Evolutionary conservation across 2,888 invertebrate species (phyloP).

Genomic region (Operophtera brumata): DNA sequence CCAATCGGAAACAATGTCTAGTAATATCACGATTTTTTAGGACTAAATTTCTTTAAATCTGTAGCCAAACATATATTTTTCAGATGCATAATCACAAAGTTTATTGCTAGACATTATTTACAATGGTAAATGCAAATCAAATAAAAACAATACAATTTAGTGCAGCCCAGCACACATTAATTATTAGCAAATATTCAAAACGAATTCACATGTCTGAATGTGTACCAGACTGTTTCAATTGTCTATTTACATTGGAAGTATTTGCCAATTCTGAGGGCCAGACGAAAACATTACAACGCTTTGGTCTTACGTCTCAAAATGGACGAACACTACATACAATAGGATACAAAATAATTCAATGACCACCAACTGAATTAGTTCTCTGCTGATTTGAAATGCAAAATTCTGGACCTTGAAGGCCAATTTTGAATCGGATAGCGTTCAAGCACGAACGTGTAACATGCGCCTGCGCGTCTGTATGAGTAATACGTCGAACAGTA

Average conservation of each 20-base stretch:
- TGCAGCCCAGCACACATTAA: conserved; percentile 19
- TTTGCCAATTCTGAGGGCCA: conserved; percentile 21
- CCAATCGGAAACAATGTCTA: conserved; percentile 37
- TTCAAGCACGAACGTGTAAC: conserved; percentile 13
- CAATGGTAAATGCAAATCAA: conserved; percentile 30
- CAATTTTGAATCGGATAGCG: conserved; percentile 15
- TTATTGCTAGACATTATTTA: conserved; percentile 27
- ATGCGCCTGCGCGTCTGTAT: conserved; percentile 8
- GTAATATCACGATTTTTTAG: conserved; percentile 6
- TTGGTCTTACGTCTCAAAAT: conserved; percentile 24
- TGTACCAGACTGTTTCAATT: conserved; percentile 18
- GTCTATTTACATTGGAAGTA: conserved; percentile 15
- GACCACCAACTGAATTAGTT: conserved; percentile 39
- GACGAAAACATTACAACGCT: conserved; percentile 2
- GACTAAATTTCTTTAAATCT: no score
- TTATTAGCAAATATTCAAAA: neutral
- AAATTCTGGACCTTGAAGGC: conserved; percentile 28
- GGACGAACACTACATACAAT: conserved; percentile 36
- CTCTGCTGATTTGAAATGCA: conserved; percentile 28
- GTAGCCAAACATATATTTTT: no score
- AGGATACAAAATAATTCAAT: conserved; percentile 28
- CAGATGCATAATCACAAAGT: neutral
- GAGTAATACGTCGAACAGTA: conserved; percentile 8
- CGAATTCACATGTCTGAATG: neutral
- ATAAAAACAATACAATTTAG: conserved; percentile 23